Base-by-base conservation (phyloP, 2,888 invertebrate genomes). In the Drosophila anomelani region DNA sequence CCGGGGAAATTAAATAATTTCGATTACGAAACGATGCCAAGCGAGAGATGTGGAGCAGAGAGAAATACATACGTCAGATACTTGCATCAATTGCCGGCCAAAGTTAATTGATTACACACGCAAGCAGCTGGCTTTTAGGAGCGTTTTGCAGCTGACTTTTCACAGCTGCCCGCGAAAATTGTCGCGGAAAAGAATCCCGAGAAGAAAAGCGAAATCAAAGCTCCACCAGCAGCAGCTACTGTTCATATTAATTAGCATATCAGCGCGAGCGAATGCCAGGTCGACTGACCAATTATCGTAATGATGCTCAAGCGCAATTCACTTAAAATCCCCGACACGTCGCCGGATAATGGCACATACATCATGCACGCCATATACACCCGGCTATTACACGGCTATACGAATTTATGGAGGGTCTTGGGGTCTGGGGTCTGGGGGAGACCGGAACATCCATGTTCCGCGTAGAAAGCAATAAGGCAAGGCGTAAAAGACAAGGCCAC, bases 221-320 rank as follows among this genome's bases (percentile, higher is more conserved):
- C 68, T 69, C 55, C 13, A 20, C 69, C 51, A 53, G 29, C 29
- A 29, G 29, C 15, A 69, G 68, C 78, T 64, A 59, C 68, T 56
- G 60, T 58, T 32, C 55, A 86, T 74, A 77, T 78, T 82, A 89
- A 89, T 85, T 85, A 87, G 80, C 85, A 56, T 58, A 77, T 64
- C 59, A 12, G 59, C 38, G 56, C 51, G 15, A 46, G 51, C 26
- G 34, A 55, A 32, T 59, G 49, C 26, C 54, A 66, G 68, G 69
- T 60, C 67, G 67, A 36, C 41, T 76, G 60, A 36, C 49, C 80
- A 85, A 76, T 88, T 83, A 88, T 73, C 88, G 80, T 70, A 60
- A 72, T 60, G 69, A 71, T 67, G 75, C 70, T 51, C 72, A 69
- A 72, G 60, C 75, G 60, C 72, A 75, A 79, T 75, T 73, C 64